Evolutionary conservation across 2,113 vertebrate genomes (phyloP), one percentile per base, ranked within the genome.

Genomic region (Sinocyclocheilus anshuiensis): DNA sequence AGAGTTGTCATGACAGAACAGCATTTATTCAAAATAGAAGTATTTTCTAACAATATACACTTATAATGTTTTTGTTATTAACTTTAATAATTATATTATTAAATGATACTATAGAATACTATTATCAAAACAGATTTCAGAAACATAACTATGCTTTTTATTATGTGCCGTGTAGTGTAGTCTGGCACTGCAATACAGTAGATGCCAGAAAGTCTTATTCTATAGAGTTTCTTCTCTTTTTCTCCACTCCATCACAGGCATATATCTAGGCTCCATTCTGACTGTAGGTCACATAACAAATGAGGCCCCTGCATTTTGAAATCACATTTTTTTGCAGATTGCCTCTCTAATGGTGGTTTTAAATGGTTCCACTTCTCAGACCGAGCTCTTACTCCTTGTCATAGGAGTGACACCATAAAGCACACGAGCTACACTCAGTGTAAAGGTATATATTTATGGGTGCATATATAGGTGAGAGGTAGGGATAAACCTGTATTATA

Each of bases 401-500:
- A 26, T 24, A 26, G 59, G 36, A 81, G 13, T 9, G 33, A 45
- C 36, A 11, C 15, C n/a, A 29, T 81, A 76, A 45, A 50, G 55
- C 24, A 24, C 57, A 63, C 4, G 0, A 48, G 36, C n/a, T 48
- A 67, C 10, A 48, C 4, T 45, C 36, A 16, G 57, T 18, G 22
- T 24, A 24, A 61, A 24, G 22, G 36, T 63, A 22, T 59, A 39
- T 61, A 36, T 61, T 24, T 20, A 24, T 79, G 18, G 18, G 33
- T 39, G 69, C 33, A 79, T 79, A 4, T 29, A 48, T 9, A 65
- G 15, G 45, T 3, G 59, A 45, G 12, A 69, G 20, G 26, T 50
- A 20, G 24, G 63, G 42, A 69, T 69, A 69, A 22, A 82, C 63
- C 63, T 33, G 45, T 33, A 50, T 77, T 77, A 77, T 77, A 77